phyloP scores from a whole-genome alignment of 2,797 vertebrate genomes.

The Gymnodraco acuticeps region DNA sequence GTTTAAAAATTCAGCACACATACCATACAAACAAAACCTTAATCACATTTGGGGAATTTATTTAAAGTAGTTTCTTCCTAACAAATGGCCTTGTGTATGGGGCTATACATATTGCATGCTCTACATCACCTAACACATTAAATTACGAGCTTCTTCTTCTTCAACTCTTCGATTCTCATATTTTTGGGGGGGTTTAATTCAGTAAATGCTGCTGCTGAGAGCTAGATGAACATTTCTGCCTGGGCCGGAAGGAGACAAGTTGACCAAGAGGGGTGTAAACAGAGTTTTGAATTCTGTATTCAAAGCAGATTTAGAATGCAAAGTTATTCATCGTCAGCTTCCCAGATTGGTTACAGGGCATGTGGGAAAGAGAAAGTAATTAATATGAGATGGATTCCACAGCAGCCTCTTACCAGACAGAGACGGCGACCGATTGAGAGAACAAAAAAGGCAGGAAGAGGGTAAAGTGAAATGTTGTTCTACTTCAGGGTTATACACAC shows the following conservation, averaged over 20 bases:
- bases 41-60: slow-evolving; percentile 13
- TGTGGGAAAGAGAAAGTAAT: slow-evolving; percentile 79
- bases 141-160: slow-evolving; percentile 7
- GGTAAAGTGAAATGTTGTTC: slow-evolving; percentile 67
- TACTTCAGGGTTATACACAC: slow-evolving; percentile 40
- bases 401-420: slow-evolving; percentile 71
- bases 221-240: slow-evolving; percentile 50
- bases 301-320: slow-evolving; percentile 81
- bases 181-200: slow-evolving; percentile 57
- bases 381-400: slow-evolving; percentile 82
- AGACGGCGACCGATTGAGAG: slow-evolving; percentile 69
- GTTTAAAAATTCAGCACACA: slow-evolving; percentile 26
- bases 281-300: slow-evolving; percentile 78
- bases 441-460: slow-evolving; percentile 73
- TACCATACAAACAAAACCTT: slow-evolving; percentile 1
- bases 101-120: background rate
- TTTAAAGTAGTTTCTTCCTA: background rate
- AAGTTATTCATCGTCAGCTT: slow-evolving; percentile 83
- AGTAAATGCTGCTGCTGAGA: slow-evolving; percentile 54
- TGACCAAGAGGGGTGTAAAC: slow-evolving; percentile 78
- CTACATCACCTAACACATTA: slow-evolving; percentile 5
- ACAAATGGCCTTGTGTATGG: slow-evolving; percentile 6
- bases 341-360: slow-evolving; percentile 83
- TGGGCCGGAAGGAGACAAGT: slow-evolving; percentile 60
- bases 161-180: slow-evolving; percentile 12